Percentiles rank a stretch among this genome's conserved stretches.
phyloP scores from a whole-genome alignment of 2,797 vertebrate species.

The Podargus strigoides region DNA sequence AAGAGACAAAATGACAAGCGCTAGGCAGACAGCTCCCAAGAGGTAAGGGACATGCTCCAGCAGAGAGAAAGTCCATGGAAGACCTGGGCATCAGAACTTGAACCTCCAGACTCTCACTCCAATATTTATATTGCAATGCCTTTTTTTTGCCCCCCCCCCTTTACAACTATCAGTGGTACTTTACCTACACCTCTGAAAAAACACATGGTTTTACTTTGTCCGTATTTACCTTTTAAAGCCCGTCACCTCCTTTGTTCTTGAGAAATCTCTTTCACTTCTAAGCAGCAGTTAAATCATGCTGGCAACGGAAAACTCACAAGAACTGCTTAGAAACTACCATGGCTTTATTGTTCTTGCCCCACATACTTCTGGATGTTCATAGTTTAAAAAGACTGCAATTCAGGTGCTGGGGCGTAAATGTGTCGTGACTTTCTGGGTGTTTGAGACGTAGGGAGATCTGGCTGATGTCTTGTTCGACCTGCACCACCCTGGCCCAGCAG shows the following conservation, averaged over 20 bases:
- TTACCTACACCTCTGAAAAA: background rate
- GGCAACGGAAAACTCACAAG: background rate
- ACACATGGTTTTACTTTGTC: background rate
- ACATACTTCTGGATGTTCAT: accelerated
- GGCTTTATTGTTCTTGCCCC: background rate
- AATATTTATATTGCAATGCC: background rate
- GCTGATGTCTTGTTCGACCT: background rate
- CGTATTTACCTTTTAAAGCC: background rate
- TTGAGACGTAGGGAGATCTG: background rate
- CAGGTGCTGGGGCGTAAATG: accelerated
- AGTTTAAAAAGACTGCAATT: background rate
- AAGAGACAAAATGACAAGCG: background rate
- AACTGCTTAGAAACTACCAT: background rate
- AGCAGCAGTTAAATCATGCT: background rate
- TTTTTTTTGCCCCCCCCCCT: background rate
- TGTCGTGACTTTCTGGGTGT: background rate
- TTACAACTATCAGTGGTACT: background rate
- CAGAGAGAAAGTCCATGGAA: background rate
- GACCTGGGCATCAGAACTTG: background rate
- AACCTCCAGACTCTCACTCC: background rate
- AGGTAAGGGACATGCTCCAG: background rate
- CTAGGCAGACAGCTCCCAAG: background rate
- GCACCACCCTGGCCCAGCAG: no score
- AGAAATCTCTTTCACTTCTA: background rate
- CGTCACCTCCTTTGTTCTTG: background rate